Evolutionary conservation across 37 sponge, comb jelly and placozoan genomes (phyloP).

Genomic region (Cladorhizidae sp.): DNA sequence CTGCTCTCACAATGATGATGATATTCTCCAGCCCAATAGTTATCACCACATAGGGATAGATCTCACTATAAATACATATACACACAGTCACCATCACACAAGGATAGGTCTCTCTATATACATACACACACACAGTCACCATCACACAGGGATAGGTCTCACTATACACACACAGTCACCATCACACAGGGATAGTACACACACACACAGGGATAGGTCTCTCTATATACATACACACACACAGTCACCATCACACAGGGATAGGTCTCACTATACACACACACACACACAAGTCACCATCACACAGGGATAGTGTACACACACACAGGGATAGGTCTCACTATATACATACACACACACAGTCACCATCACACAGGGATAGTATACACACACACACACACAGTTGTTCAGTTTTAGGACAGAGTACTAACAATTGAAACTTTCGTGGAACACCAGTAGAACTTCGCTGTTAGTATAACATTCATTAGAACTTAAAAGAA

Average conservation of each 20-base stretch:
- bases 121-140: background rate
- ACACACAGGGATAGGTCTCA: too few relatives aligned
- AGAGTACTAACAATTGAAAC: too few relatives aligned
- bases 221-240: too few relatives aligned
- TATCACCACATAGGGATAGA: conserved; percentile 92
- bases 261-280: too few relatives aligned
- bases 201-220: too few relatives aligned
- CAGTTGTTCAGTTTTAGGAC: too few relatives aligned
- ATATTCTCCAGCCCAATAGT: conserved; percentile 96
- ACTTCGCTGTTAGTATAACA: too few relatives aligned
- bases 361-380: background rate
- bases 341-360: too few relatives aligned
- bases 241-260: background rate
- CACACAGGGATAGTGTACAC: conserved; percentile 95
- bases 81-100: background rate
- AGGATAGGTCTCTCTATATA: background rate
- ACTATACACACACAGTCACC: too few relatives aligned
- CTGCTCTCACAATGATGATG: conserved; percentile 89
- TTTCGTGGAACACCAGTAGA: too few relatives aligned
- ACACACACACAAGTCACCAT: conserved; percentile 86
- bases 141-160: background rate
- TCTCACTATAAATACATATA: conserved; percentile 66
- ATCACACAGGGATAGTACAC: conserved; percentile 95
- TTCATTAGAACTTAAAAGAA: too few relatives aligned
- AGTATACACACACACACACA: too few relatives aligned